A percentile compares a stretch with the other conserved stretches of the same genome.
These are phyloP conservation scores for Orcinus orca DNA, from an alignment of 2,113 vertebrate species.

Conservation along the genomic window DNA sequence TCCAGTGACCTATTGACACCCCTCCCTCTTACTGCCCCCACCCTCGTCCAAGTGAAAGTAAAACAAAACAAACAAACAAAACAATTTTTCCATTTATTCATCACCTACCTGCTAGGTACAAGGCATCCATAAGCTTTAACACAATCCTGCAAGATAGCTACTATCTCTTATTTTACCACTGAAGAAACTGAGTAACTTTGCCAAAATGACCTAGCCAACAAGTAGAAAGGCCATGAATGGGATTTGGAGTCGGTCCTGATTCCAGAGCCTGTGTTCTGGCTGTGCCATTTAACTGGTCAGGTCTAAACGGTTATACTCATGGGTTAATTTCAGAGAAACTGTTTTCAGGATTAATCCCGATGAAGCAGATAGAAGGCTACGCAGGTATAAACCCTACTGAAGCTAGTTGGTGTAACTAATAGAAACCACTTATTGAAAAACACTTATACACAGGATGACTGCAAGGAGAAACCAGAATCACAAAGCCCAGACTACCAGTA, in stretches of 20 bases:
- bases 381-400: neutral
- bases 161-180: neutral
- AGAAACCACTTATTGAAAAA: neutral
- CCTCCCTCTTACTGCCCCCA: no score
- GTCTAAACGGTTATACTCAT: neutral
- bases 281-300: neutral
- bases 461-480: neutral
- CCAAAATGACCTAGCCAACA: neutral
- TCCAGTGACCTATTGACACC: neutral
- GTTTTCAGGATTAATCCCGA: neutral
- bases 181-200: neutral
- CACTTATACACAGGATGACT: neutral
- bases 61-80: neutral
- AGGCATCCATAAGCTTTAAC: neutral
- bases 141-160: neutral
- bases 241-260: neutral
- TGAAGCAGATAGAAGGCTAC: neutral
- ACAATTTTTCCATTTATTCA: neutral
- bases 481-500: neutral
- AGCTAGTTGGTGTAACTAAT: neutral
- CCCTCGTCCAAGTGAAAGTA: neutral
- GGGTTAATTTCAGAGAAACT: neutral
- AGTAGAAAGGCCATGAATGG: neutral
- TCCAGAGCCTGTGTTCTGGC: neutral
- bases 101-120: neutral